Base-by-base conservation (phyloP, 2,113 vertebrate genomes). In the Misgurnus mizolepis region DNA sequence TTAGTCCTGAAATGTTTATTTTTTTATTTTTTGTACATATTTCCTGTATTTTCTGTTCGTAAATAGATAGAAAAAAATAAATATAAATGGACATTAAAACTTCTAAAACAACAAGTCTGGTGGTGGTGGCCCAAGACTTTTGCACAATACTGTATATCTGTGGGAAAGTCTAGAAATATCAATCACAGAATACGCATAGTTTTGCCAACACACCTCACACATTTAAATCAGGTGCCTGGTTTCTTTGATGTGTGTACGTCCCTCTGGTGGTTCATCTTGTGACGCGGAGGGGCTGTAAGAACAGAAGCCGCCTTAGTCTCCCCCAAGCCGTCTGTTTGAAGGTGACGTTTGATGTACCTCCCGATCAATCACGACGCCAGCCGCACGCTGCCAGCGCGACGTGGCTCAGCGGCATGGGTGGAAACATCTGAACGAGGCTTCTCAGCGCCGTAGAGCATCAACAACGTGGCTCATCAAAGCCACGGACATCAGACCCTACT, bases 241-340 rank as follows among this genome's bases (percentile, higher is more conserved):
- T 7, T 73, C 87, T 91, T 90, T 91, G 89, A 91, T 90, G 89
- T 89, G 82, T 79, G 70, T 81, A 41, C 86, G 85, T 90, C 66
- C 86, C 85, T 87, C 79, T 82, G 85, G 85, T 76, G 84, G 81
- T 83, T 88, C 78, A 68, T 68, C 76, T 85, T 58, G 50, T 77
- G 39, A 76, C 83, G 85, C 80, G 58, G 80, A 80, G 84, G 64
- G 85, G 87, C 88, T 89, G 86, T 83, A 85, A 87, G 75, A 70
- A 89, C 80, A 68, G 74, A 80, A 72, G 80, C 85, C 86, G 79
- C 85, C 82, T 65, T 86, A 88, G 88, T 90, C 87, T 86, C 87
- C 87, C 86, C 68, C 82, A 81, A 82, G 72, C 79, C 50, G 71
- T 67, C 83, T 71, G 79, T 80, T 81, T 85, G 82, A 74, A 80